Conservation (phyloP, 2,888 invertebrate species). For the Toxonevra muliebris region DNA sequence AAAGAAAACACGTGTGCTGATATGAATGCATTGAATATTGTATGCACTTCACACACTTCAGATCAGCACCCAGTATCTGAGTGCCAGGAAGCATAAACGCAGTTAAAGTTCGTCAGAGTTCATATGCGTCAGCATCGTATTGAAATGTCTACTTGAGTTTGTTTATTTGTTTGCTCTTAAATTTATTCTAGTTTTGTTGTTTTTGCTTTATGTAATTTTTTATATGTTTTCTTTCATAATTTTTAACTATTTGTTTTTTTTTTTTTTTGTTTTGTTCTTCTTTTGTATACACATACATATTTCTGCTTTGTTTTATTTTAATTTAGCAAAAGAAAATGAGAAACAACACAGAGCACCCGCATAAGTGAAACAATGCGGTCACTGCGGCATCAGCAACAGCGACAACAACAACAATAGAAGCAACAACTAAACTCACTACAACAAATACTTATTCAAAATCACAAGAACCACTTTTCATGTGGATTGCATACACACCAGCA, state of each 20-base stretch:
- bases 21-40: no score
- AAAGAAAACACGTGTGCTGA: no score
- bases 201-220: background rate
- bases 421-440: background rate
- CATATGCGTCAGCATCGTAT: no score
- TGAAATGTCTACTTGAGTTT: background rate
- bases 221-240: background rate
- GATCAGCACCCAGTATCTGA: no score
- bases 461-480: background rate
- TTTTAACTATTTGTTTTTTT: no score
- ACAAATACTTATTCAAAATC: background rate
- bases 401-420: slow-evolving; percentile 20
- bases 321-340: slow-evolving; percentile 1
- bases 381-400: slow-evolving; percentile 37
- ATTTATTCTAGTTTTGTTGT: background rate
- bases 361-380: slow-evolving; percentile 41
- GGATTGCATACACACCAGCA: slow-evolving; percentile 14
- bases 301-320: background rate
- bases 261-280: no score
- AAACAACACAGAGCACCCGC: slow-evolving; percentile 7
- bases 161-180: background rate
- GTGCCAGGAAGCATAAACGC: no score
- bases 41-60: no score
- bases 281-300: background rate
- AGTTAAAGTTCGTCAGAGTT: no score